Conservation (phyloP, 2,888 invertebrate species). For the Drosophila maculinotata region DNA sequence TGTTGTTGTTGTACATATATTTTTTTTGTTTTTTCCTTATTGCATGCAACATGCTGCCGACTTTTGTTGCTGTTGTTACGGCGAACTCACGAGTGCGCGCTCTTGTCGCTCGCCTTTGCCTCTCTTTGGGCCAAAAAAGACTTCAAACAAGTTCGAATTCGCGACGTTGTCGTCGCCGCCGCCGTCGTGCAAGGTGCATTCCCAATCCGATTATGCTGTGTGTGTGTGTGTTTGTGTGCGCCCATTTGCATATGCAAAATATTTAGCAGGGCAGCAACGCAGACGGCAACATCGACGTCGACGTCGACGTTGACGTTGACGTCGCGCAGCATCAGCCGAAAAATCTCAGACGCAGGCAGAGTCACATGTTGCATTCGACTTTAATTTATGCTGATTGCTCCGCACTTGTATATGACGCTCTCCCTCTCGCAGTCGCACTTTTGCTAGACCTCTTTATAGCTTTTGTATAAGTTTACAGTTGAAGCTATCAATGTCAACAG, state of each 20-base stretch:
- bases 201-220: conserved; percentile 47
- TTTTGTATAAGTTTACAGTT: conserved; percentile 73
- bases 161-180: conserved; percentile 63
- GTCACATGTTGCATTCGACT: conserved; percentile 77
- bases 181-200: conserved; percentile 70
- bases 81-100: conserved; percentile 57
- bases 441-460: conserved; percentile 51
- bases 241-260: conserved; percentile 78
- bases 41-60: conserved; percentile 77
- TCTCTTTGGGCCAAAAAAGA: conserved; percentile 49
- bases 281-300: conserved; percentile 28
- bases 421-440: conserved; percentile 13
- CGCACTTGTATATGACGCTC: conserved; percentile 41
- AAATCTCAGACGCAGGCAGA: conserved; percentile 59
- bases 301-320: conserved; percentile 31
- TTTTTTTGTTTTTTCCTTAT: conserved; percentile 36
- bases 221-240: conserved; percentile 14
- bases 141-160: conserved; percentile 80
- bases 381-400: conserved; percentile 74
- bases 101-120: conserved; percentile 30
- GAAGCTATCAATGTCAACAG: conserved; percentile 75
- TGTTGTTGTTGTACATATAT: not conserved
- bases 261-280: conserved; percentile 57
- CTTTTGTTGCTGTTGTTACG: conserved; percentile 55
- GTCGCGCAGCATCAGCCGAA: conserved; percentile 52